These are phyloP conservation scores for Saxicola maurus DNA, from an alignment of 2,797 vertebrate species.

Conservation along the genomic window DNA sequence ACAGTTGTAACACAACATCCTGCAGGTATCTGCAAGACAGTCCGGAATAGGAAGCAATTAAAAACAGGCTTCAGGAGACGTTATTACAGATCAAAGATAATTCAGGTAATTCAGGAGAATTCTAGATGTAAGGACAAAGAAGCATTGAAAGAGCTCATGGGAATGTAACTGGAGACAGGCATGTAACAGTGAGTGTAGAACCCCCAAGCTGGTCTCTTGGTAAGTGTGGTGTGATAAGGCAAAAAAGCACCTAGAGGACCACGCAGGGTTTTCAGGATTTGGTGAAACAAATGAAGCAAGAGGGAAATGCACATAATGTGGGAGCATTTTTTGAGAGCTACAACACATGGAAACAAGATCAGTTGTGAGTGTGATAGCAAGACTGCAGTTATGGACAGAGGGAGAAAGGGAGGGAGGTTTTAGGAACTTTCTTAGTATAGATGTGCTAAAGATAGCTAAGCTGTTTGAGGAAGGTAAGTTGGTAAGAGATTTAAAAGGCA, in stretches of 20 bases:
- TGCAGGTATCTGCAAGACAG: background rate
- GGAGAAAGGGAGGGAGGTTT: background rate
- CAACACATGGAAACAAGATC: background rate
- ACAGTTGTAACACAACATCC: background rate
- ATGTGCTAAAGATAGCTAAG: background rate
- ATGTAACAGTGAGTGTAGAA: background rate
- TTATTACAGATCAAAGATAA: background rate
- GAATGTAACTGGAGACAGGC: background rate
- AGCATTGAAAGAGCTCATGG: background rate
- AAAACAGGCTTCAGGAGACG: background rate
- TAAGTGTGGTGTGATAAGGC: background rate
- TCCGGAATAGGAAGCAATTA: background rate
- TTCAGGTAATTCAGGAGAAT: background rate
- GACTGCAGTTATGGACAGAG: background rate
- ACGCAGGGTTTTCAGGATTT: background rate
- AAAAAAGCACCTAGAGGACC: background rate
- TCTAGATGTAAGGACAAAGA: background rate
- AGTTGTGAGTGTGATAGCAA: background rate
- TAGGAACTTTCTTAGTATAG: background rate
- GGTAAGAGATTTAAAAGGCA: background rate
- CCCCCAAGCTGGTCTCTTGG: background rate
- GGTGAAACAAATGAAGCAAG: background rate
- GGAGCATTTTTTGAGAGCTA: background rate
- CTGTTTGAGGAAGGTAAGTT: background rate
- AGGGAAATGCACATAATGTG: background rate